Conservation (phyloP, 92 coral and sea anemone species). For the Parazoanthus swiftii region DNA sequence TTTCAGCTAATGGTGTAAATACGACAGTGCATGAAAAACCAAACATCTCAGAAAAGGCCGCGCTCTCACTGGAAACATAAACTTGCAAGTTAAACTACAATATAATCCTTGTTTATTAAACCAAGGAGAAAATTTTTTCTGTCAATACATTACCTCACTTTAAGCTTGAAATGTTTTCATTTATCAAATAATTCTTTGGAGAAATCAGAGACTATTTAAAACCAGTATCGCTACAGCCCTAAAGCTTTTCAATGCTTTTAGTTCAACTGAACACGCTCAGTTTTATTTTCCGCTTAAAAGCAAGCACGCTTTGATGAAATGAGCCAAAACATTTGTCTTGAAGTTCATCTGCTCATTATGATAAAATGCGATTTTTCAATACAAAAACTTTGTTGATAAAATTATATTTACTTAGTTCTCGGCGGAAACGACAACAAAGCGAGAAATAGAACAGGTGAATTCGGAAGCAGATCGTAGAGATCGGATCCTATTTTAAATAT, state of each 20-base stretch:
- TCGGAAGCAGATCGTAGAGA: neutral
- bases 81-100: too few relatives aligned
- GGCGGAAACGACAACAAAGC: neutral
- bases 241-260: too few relatives aligned
- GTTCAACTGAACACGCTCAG: neutral
- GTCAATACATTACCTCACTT: neutral
- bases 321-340: neutral
- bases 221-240: neutral
- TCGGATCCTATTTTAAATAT: neutral
- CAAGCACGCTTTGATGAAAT: neutral
- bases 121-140: neutral
- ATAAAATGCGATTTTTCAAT: neutral
- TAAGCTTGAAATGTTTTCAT: neutral
- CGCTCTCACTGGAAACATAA: too few relatives aligned
- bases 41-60: neutral
- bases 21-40: neutral
- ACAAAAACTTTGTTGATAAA: neutral
- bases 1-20: neutral
- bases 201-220: neutral
- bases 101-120: too few relatives aligned
- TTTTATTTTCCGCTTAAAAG: neutral
- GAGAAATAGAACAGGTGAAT: neutral
- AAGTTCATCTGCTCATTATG: neutral
- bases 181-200: too few relatives aligned
- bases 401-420: constrained; percentile 3